Evolutionary conservation across 2,797 vertebrate species (phyloP).

Genomic region (Semaprochilodus insignis): DNA sequence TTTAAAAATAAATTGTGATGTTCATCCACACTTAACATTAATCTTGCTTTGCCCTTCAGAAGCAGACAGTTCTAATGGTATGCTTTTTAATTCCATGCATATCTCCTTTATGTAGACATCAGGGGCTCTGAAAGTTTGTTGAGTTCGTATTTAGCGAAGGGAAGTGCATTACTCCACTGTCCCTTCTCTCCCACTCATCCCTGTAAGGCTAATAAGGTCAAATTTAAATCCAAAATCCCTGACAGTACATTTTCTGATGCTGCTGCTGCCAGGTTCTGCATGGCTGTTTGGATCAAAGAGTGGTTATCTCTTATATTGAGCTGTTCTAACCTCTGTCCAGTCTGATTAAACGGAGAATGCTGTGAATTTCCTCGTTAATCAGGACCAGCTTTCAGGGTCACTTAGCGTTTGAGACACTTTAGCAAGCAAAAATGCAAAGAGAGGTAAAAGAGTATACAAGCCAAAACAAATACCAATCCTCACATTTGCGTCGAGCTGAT

Average conservation of each 20-base stretch:
- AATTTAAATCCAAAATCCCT: constrained; percentile 80
- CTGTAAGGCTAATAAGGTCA: constrained; percentile 79
- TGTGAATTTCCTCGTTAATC: constrained; percentile 90
- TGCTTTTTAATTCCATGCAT: not conserved
- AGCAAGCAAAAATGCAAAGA: constrained; percentile 81
- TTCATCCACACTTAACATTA: not conserved
- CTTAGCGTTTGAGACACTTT: constrained; percentile 80
- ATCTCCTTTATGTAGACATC: not conserved
- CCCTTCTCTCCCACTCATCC: constrained; percentile 54
- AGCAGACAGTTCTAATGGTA: not conserved
- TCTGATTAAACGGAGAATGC: constrained; percentile 89
- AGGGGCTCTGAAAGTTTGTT: constrained; percentile 1
- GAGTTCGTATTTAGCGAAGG: constrained; percentile 16
- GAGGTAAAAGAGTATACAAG: constrained; percentile 66
- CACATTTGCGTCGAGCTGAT: constrained; percentile 4
- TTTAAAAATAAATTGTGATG: too few relatives aligned
- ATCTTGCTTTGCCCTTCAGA: not conserved
- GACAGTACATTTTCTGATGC: constrained; percentile 84
- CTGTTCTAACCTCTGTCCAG: constrained; percentile 96
- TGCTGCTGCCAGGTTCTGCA: constrained; percentile 86
- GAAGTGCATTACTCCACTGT: constrained; percentile 31
- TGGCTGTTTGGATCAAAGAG: constrained; percentile 92
- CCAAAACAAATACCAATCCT: constrained; percentile 50
- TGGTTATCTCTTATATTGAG: constrained; percentile 96
- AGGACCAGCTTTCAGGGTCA: constrained; percentile 79